A percentile compares a stretch with the other conserved stretches of the same genome.
phyloP scores from a whole-genome alignment of 1,140 invertebrate genomes.

The Sitodiplosis mosellana region DNA sequence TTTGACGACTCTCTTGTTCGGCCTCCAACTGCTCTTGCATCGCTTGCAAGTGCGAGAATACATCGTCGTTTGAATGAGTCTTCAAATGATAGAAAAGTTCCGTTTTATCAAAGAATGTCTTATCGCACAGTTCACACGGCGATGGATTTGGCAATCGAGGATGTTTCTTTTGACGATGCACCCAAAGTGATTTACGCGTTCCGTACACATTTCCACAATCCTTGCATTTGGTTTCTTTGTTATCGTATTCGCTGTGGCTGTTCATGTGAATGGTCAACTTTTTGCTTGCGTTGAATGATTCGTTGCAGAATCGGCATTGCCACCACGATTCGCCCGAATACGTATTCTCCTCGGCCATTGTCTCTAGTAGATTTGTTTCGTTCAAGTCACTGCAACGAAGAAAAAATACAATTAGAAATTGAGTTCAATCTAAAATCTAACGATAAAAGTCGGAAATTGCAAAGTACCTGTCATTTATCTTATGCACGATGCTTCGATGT shows the following conservation, averaged over 20 bases:
- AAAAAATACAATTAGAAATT: not conserved
- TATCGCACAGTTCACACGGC: slow-evolving; percentile 19
- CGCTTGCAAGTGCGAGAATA: not conserved
- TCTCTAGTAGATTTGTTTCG: not conserved
- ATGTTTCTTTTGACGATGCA: slow-evolving; percentile 26
- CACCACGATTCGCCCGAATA: slow-evolving; percentile 10
- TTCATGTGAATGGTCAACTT: slow-evolving; percentile 25
- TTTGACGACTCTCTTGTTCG: not conserved
- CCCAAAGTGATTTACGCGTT: slow-evolving; percentile 24
- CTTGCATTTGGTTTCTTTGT: slow-evolving; percentile 24
- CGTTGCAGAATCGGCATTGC: slow-evolving; percentile 24
- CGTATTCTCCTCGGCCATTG: not conserved
- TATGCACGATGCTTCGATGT: slow-evolving; percentile 16
- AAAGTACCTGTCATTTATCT: not conserved
- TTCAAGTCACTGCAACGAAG: not conserved
- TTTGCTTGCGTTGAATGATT: slow-evolving; percentile 23
- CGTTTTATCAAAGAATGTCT: slow-evolving; percentile 21
- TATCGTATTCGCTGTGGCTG: slow-evolving; percentile 23
- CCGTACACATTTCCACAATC: slow-evolving; percentile 25
- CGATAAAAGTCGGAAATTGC: not conserved
- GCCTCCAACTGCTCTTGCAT: not conserved
- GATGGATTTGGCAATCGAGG: slow-evolving; percentile 20
- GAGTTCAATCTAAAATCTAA: not conserved
- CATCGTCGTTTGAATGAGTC: not conserved
- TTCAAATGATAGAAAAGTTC: slow-evolving; percentile 1